Evolutionary conservation across 2,113 vertebrate genomes (phyloP).

Genomic region (Prunella himalayana): DNA sequence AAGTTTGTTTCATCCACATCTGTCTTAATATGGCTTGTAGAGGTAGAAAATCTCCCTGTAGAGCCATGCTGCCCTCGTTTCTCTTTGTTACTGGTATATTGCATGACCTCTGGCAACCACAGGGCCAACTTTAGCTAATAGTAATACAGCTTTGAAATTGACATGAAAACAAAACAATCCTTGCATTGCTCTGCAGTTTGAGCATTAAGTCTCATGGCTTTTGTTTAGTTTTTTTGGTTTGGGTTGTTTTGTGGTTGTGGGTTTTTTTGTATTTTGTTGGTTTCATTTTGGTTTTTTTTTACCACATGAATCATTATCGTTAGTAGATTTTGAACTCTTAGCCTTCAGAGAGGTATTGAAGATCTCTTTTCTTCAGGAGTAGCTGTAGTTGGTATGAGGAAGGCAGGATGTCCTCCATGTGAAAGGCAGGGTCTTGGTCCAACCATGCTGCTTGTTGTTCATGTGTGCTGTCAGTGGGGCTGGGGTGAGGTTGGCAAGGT

Average conservation of each 20-base stretch:
- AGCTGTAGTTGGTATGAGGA: background rate
- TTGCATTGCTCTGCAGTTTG: background rate
- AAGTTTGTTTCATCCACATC: background rate
- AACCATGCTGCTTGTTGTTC: background rate
- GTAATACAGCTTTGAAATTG: background rate
- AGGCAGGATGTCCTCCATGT: rapidly evolving
- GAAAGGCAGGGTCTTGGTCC: background rate
- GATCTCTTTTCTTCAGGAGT: background rate
- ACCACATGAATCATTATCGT: background rate
- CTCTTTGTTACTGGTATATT: background rate
- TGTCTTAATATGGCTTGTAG: background rate
- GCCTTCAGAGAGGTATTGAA: background rate
- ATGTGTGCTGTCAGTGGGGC: background rate
- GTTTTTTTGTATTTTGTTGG: background rate
- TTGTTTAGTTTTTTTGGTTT: background rate
- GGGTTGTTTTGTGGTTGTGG: background rate
- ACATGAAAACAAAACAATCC: background rate
- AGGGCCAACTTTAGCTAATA: background rate
- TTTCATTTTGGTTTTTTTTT: background rate
- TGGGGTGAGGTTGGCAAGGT: background rate
- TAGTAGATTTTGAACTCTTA: background rate
- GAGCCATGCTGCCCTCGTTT: background rate
- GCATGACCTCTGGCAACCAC: background rate
- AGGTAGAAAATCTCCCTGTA: background rate
- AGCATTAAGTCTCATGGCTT: background rate